Evolutionary conservation across 2,797 vertebrate species (phyloP), one percentile per base, ranked within the genome.

Genomic region (Anableps anableps): DNA sequence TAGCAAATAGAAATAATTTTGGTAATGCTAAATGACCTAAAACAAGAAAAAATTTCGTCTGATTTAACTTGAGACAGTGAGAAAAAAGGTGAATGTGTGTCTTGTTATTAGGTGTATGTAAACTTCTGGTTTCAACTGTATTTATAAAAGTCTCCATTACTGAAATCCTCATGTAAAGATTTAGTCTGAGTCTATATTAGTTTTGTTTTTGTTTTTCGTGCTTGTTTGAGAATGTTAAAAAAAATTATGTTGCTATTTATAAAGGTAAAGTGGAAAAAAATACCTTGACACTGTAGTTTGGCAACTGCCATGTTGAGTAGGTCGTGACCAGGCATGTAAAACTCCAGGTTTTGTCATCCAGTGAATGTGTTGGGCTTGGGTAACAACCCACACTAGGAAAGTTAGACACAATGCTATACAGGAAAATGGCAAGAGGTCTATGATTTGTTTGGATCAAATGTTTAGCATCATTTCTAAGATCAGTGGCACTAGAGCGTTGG

Each of bases 401-500:
- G 41, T 43, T 8, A 43, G 8, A 43, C 4, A 43, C 8, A 43
- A 51, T 60, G 14, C 38, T 38, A 29, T 55, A 38, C 50, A 41
- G 36, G 26, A 55, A 48, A 13, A 72, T 13, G 21, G 13, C 45
- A 36, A 76, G 23, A 75, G 5, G 41, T 78, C 73, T 50, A 68
- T n/a, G 45, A 72, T 81, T 82, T 79, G 38, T 80, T 86, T 89
- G 86, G 36, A 31, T 78, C 55, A 88, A 78, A 83, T 83, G 31
- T 50, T 76, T 85, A 70, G 41, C 58, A 58, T 75, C 81, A 66
- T 31, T 82, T 83, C 71, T 64, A 62, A 73, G 51, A 82, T 86
- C 74, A 89, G 87, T 78, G 83, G 81, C 80, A 80, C 78, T 82
- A 83, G 75, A 78, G 80, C 89, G 79, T 77, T 29, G 72, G 76